Base-by-base conservation (phyloP, 2,113 vertebrate genomes). In the Caranx ignobilis region DNA sequence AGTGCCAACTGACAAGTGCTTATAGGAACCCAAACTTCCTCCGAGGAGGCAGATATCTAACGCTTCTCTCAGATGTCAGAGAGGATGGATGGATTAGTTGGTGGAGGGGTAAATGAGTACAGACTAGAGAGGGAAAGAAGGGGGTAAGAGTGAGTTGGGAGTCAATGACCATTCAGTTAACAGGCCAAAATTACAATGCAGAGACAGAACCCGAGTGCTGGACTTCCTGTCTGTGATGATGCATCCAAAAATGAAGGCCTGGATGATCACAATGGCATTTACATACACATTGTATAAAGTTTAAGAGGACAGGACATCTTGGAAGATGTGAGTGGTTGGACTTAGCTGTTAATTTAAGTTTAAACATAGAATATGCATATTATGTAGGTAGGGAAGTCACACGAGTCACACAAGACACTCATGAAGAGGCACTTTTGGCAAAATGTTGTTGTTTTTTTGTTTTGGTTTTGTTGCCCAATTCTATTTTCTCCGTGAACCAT, bases 151-250 rank as follows among this genome's bases (percentile, higher is more conserved):
- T 75, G 73, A 89, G 77, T 31, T 31, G 75, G 70, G 75, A 85
- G 93, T 91, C 91, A 92, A 90, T 93, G 91, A 88, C 91, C 90
- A 82, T 68, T 72, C 61, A 82, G 92, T 91, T 88, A 91, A 81
- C 60, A 37, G 65, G 71, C 18, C 85, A 83, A 82, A 84, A 80
- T 83, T 71, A 87, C 71, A 34, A 64, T 5, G 62, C 64, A 74
- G 81, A 75, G 72, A 75, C 61, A 81, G 68, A 87, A 68, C 72
- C 71, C 64, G 11, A 83, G 63, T 68, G 69, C 56, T 1, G 12
- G 41, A 83, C 83, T 88, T 93, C 90, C 90, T 86, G 90, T 84
- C 64, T 68, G 60, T 72, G 81, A 84, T 79, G 80, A 86, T 79
- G 45, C 72, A 79, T 76, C 45, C 60, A 62, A 31, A 81, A 79